Base-by-base conservation (phyloP, 92 coral and sea anemone species). In the Diadumene lineata region DNA sequence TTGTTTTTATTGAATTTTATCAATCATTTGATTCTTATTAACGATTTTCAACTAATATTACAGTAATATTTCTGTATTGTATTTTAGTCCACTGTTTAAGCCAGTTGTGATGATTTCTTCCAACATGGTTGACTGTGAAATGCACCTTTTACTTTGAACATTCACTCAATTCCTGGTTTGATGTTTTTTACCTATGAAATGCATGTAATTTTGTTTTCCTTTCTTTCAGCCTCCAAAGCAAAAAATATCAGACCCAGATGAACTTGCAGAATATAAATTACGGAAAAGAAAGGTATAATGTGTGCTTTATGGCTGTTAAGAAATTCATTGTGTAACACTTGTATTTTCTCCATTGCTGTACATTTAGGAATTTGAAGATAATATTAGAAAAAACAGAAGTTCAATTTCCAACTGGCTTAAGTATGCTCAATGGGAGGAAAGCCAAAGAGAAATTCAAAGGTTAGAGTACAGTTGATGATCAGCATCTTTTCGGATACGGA, bases 201-300 rank as follows among this genome's bases (percentile, higher is more conserved):
- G n/a, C n/a, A n/a, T n/a, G n/a, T n/a, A n/a, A n/a, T n/a, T n/a
- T n/a, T 72, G 34, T 44, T 1, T n/a, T 10, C 16, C 9, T 58
- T 4, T 70, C 1, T 80, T 69, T 90, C 61, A 94, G 98, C 98
- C 98, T 21, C 98, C 98, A 19, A 94, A 94, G 72, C 98, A 94
- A 66, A 94, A 94, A 79, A 94, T 94, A 34, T 88, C 96, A 66
- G 99, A 96, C 82, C 99, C 99, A 27, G 99, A 96, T 50, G 99
- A 96, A 69, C 86, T 96, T 46, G 93, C 90, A 74, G 99, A 96
- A 72, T 96, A 96, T 83, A 96, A 96, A 67, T 89, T 90, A 13
- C 92, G 99, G 15, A 96, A 92, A 81, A 86, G 99, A 86, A 96
- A 96, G 97, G 99, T 94, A 57, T n/a, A n/a, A n/a, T n/a, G n/a